A percentile compares a stretch with the other conserved stretches of the same genome.
phyloP scores from a whole-genome alignment of 2,113 vertebrate species.

The Heterotis niloticus region DNA sequence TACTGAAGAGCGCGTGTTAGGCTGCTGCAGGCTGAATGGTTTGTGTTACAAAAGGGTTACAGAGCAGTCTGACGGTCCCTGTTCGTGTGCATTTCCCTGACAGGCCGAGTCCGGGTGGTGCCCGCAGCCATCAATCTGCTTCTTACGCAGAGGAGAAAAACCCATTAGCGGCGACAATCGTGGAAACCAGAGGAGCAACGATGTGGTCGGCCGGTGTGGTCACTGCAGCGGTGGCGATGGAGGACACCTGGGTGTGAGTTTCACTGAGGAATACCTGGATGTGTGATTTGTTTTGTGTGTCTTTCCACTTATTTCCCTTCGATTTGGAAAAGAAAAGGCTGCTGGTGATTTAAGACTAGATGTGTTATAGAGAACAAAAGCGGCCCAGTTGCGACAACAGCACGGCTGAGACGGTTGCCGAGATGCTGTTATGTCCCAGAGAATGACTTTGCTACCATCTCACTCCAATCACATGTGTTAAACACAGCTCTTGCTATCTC shows the following conservation, averaged over 20 bases:
- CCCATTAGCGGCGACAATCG: neutral
- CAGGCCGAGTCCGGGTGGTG: too few species aligned
- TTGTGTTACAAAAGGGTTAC: slow-evolving; percentile 45
- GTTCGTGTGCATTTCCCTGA: too few species aligned
- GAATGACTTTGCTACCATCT: slow-evolving; percentile 3
- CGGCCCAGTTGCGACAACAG: neutral
- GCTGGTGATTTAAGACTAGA: slow-evolving; percentile 71
- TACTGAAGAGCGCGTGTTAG: neutral
- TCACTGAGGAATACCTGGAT: slow-evolving; percentile 38
- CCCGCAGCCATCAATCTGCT: neutral
- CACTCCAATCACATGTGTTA: neutral
- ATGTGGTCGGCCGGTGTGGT: slow-evolving; percentile 28
- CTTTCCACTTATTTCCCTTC: slow-evolving; percentile 44
- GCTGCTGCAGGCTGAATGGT: slow-evolving; percentile 16
- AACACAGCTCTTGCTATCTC: too few species aligned
- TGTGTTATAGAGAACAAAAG: slow-evolving; percentile 16
- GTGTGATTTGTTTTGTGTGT: slow-evolving; percentile 15
- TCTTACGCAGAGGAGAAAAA: neutral
- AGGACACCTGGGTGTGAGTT: slow-evolving; percentile 35
- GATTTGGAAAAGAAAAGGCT: slow-evolving; percentile 55
- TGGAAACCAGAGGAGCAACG: slow-evolving; percentile 31
- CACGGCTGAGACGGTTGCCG: neutral
- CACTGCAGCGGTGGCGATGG: slow-evolving; percentile 38
- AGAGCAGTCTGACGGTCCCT: neutral
- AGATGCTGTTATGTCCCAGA: slow-evolving; percentile 7